Percentiles rank a stretch among this genome's conserved stretches.
Conservation (phyloP, 2,888 invertebrate genomes). For the Chymomyza caudatula region DNA sequence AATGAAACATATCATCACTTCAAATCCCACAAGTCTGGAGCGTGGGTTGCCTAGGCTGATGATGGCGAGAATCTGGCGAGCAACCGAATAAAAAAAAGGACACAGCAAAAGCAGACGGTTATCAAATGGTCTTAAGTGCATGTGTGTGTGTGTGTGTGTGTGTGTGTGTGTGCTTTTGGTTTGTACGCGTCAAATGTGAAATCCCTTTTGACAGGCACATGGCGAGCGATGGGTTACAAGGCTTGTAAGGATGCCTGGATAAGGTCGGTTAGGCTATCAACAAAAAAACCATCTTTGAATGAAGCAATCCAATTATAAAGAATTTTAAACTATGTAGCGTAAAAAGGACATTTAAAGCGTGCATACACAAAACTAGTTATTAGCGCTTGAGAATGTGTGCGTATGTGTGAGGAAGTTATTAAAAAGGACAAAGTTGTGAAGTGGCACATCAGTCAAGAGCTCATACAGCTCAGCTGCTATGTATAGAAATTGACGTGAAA, state of each 20-base stretch:
- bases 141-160: slow-evolving; percentile 3
- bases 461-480: slow-evolving; percentile 57
- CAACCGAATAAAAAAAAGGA: slow-evolving; percentile 20
- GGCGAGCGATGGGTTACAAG: not conserved
- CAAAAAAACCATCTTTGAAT: slow-evolving; percentile 45
- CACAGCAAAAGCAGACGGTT: slow-evolving; percentile 22
- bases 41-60: slow-evolving; percentile 22
- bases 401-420: slow-evolving; percentile 58
- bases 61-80: slow-evolving; percentile 18
- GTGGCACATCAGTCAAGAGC: slow-evolving; percentile 66
- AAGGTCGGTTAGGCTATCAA: slow-evolving; percentile 6
- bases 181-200: slow-evolving; percentile 70
- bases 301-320: slow-evolving; percentile 68
- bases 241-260: slow-evolving; percentile 7
- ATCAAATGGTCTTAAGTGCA: slow-evolving; percentile 23
- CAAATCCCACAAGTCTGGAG: slow-evolving; percentile 46
- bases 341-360: slow-evolving; percentile 66
- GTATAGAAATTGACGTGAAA: slow-evolving; percentile 56
- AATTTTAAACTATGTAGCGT: slow-evolving; percentile 71
- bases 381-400: slow-evolving; percentile 38
- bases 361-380: slow-evolving; percentile 61
- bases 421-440: slow-evolving; percentile 67
- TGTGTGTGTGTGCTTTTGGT: slow-evolving; percentile 46
- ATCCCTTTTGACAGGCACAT: slow-evolving; percentile 67
- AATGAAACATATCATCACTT: slow-evolving; percentile 74